A percentile compares a stretch with the other conserved stretches of the same genome.
phyloP scores from a whole-genome alignment of 2,113 vertebrate species.

The Melanerpes aurifrons region DNA sequence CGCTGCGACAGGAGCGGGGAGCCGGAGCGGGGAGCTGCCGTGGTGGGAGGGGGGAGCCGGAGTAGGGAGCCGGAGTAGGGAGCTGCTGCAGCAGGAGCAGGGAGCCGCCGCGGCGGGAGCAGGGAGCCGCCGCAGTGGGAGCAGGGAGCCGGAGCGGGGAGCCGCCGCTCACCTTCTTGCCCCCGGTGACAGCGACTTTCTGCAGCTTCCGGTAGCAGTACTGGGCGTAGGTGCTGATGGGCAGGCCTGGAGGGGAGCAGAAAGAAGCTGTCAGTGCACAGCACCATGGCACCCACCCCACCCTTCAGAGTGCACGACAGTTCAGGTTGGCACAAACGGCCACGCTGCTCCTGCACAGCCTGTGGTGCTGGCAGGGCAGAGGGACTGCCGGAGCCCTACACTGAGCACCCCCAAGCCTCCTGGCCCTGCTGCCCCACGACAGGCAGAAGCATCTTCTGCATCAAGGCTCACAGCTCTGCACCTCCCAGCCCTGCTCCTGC shows the following conservation, averaged over 20 bases:
- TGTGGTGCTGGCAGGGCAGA: background rate
- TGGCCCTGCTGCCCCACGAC: background rate
- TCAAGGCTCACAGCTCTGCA: background rate
- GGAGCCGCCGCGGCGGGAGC: no score
- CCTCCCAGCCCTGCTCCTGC: background rate
- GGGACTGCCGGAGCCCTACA: background rate
- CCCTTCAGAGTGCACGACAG: background rate
- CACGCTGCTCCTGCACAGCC: background rate
- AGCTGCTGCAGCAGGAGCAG: no score
- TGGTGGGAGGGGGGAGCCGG: no score
- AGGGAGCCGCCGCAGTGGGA: fast-evolving
- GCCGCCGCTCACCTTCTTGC: constrained; percentile 84
- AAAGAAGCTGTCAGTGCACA: background rate
- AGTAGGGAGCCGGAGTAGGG: background rate
- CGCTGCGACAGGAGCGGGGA: no score
- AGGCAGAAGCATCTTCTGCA: background rate
- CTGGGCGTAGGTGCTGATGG: constrained; percentile 88
- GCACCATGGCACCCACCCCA: fast-evolving
- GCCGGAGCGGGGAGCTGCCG: fast-evolving
- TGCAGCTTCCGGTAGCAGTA: constrained; percentile 91
- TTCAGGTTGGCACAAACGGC: background rate
- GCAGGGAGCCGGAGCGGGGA: no score
- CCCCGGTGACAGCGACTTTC: constrained; percentile 87
- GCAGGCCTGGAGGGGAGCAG: constrained; percentile 76
- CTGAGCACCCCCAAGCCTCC: fast-evolving